phyloP scores from a whole-genome alignment of 2,113 vertebrate genomes.

The Melanocharis versteri region DNA sequence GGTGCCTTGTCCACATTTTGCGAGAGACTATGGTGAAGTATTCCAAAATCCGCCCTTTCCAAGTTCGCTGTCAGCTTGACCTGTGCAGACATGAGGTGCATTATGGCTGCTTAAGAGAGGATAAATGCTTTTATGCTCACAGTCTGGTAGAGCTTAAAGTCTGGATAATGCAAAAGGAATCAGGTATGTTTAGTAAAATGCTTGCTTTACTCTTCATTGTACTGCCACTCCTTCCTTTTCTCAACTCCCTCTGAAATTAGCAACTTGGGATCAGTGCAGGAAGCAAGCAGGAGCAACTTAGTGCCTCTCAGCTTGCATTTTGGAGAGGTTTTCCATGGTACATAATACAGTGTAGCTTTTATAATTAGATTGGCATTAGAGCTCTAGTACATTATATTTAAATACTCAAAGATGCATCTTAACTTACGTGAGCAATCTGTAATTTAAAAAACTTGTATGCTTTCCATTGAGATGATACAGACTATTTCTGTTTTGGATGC shows the following conservation, averaged over 20 bases:
- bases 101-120: constrained; percentile 91
- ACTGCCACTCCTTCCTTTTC: not conserved
- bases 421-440: not conserved
- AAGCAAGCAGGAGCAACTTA: not conserved
- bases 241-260: not conserved
- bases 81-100: constrained; percentile 94
- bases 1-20: constrained; percentile 97
- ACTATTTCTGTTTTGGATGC: not conserved
- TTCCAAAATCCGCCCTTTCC: constrained; percentile 87
- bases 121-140: constrained; percentile 94
- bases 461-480: not conserved
- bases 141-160: constrained; percentile 95
- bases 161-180: constrained; percentile 93
- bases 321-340: not conserved
- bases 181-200: constrained; percentile 66
- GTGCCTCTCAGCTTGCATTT: not conserved
- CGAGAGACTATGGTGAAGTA: constrained; percentile 90
- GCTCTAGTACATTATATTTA: not conserved
- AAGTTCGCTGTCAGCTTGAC: constrained; percentile 82
- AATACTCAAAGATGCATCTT: not conserved
- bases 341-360: not conserved
- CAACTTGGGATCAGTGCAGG: not conserved
- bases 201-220: not conserved
- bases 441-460: not conserved
- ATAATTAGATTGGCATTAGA: not conserved